Evolutionary conservation across 2,888 invertebrate genomes (phyloP), one percentile per base, ranked within the genome.

Genomic region (Xanthia togata): DNA sequence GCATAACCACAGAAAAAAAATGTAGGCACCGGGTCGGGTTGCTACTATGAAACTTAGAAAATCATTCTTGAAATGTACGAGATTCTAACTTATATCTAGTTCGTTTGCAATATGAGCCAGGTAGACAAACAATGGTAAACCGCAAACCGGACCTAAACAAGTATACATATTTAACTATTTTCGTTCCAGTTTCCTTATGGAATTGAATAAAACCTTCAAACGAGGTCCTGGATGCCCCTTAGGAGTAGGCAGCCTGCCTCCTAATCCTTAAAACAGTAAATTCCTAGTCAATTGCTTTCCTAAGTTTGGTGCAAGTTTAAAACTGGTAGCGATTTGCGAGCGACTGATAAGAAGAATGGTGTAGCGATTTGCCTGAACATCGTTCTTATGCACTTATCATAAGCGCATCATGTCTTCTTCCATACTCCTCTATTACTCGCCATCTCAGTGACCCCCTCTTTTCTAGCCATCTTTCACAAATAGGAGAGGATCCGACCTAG

Each of bases 231-330:
- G 76, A 88, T 85, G 79, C 75, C 87, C 86, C 84, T 80, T 69
- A 78, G 57, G 80, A 78, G 67, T 82, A 89, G 86, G 86, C 85
- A 87, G 83, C 88, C 87, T 86, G 89, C 87, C 84, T 90, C 89
- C 87, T 90, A 88, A 92, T 91, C 92, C 91, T 87, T 87, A 73
- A 87, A 87, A 91, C 90, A 90, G 92, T 92, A 90, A 90, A 92
- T 92, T 90, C 88, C 78, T 90, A 89, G 89, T 85, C 87, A 88
- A 88, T 88, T 76, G 88, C 87, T 86, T 88, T 86, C 63, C 50
- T 71, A 78, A 87, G 78, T 47, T 47, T 80, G 90, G 90, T 71
- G 0, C 80, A 89, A 91, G 89, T 26, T 0, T 73, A 0, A 35
- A 44, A 44, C 44, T 44, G 44, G 5, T 44, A 44, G 44, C 44